Conservation (phyloP, 2,113 vertebrate species). For the Tachuris rubrigastra region DNA sequence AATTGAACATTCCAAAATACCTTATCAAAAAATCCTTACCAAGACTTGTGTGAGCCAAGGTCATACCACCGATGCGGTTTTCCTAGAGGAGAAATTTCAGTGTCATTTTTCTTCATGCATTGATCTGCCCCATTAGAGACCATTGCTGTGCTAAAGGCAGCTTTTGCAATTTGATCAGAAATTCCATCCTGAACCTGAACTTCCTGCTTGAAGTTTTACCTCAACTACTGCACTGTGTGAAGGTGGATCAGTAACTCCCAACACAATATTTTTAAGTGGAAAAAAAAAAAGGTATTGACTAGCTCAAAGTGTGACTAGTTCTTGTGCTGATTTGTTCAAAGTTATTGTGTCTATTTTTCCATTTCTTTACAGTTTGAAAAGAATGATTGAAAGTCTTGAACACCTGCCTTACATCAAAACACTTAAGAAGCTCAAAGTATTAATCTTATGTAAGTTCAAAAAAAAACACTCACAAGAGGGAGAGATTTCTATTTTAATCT, state of each 20-base stretch:
- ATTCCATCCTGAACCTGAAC: neutral
- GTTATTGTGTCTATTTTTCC: neutral
- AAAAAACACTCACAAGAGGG: neutral
- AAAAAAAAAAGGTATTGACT: neutral
- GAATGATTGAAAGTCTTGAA: neutral
- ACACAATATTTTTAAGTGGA: neutral
- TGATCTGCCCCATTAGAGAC: neutral
- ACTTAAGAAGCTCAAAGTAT: neutral
- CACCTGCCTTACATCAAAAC: neutral
- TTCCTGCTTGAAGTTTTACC: neutral
- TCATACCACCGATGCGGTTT: neutral
- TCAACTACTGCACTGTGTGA: neutral
- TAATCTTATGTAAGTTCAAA: neutral
- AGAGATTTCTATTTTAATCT: neutral
- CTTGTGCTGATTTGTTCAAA: neutral
- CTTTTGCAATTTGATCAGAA: neutral
- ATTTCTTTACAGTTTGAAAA: neutral
- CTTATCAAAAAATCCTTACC: neutral
- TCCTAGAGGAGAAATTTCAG: neutral
- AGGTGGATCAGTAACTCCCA: neutral
- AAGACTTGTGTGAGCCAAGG: neutral
- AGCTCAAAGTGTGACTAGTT: neutral
- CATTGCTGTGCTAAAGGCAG: neutral
- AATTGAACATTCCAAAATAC: neutral
- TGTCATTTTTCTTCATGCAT: neutral